Percentiles rank a stretch among this genome's conserved stretches.
Conservation (phyloP, 2,113 vertebrate genomes). For the Reinhardtius hippoglossoides region DNA sequence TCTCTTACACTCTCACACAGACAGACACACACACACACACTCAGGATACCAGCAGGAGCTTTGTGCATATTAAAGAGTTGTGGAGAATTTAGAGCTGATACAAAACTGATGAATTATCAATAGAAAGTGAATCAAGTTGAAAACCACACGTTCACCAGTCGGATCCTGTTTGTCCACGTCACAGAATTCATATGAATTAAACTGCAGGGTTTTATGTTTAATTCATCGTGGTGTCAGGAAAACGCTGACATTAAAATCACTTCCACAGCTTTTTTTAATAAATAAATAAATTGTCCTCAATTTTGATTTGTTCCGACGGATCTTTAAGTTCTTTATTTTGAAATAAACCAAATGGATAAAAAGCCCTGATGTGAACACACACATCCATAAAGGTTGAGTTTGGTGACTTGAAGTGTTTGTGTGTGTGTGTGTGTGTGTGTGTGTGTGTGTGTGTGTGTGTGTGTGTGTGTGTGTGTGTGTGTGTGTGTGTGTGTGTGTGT, state of each 20-base stretch:
- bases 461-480: not conserved
- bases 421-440: no score
- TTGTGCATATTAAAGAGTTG: not conserved
- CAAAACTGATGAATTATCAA: conserved; percentile 15
- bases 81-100: conserved; percentile 22
- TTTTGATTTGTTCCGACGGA: not conserved
- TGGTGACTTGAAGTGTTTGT: conserved; percentile 7
- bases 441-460: no score
- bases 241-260: no score
- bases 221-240: not conserved
- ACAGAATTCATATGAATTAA: no score
- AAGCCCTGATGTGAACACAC: not conserved
- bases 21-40: conserved; percentile 29
- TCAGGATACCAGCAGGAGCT: conserved; percentile 26
- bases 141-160: no score
- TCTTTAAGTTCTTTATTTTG: not conserved
- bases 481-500: not conserved
- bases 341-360: no score
- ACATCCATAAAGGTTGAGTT: not conserved
- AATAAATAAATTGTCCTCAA: no score
- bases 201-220: not conserved
- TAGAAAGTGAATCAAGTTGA: not conserved
- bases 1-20: no score
- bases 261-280: no score
- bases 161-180: no score